These are phyloP conservation scores for Luperina testacea DNA, from an alignment of 2,888 invertebrate species.

Conservation along the genomic window DNA sequence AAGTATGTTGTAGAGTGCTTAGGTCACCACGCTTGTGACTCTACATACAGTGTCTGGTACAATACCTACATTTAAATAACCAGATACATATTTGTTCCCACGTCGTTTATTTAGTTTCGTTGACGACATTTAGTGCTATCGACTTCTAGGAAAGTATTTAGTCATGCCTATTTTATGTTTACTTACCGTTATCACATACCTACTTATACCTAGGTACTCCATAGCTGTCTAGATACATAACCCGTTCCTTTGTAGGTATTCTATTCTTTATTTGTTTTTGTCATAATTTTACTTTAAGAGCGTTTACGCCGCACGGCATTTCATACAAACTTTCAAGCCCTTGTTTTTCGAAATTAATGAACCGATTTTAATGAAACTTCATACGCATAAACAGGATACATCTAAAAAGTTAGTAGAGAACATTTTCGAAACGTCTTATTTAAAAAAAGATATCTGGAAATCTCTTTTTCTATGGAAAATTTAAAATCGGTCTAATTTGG, in stretches of 20 bases:
- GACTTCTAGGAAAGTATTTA: conserved; percentile 47
- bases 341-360: too few relatives aligned
- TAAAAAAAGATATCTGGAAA: too few relatives aligned
- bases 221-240: neutral
- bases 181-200: neutral
- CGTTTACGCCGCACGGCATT: too few relatives aligned
- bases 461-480: too few relatives aligned
- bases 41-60: conserved; percentile 28
- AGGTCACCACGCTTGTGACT: conserved; percentile 41
- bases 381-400: too few relatives aligned
- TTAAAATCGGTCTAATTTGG: too few relatives aligned
- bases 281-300: neutral
- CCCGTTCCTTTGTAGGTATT: neutral
- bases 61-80: conserved; percentile 28
- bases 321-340: too few relatives aligned
- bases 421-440: too few relatives aligned
- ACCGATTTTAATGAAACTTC: too few relatives aligned
- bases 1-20: conserved; percentile 19
- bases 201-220: conserved; percentile 7
- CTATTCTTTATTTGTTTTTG: neutral
- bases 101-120: conserved; percentile 52
- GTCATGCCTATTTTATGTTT: conserved; percentile 34
- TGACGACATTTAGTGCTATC: conserved; percentile 41
- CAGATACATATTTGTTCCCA: conserved; percentile 50
- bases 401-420: too few relatives aligned